These are phyloP conservation scores for Pristionchus japonicus DNA, from an alignment of 2,888 invertebrate species.

Conservation along the genomic window DNA sequence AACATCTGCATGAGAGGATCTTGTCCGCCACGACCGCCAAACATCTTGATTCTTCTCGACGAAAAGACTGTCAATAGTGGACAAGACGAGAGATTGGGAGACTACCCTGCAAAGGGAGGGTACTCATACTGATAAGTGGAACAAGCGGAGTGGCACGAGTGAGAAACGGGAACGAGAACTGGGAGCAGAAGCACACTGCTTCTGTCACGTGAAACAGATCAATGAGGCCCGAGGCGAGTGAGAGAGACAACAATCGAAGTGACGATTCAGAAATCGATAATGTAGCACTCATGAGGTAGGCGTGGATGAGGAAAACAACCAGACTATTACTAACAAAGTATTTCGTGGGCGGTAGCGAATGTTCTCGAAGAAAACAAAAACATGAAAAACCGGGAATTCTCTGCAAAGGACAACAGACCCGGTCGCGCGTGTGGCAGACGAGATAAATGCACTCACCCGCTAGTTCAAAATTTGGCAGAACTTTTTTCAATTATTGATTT, in stretches of 20 bases:
- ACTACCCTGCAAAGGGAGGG: neutral
- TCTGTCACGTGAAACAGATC: slow-evolving; percentile 26
- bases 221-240: neutral
- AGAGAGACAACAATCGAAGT: neutral
- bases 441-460: neutral
- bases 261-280: neutral
- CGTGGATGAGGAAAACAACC: neutral
- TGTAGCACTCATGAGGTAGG: neutral
- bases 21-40: slow-evolving; percentile 17
- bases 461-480: neutral
- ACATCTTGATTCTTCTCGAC: slow-evolving; percentile 12
- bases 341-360: neutral
- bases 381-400: neutral
- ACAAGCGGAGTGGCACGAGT: neutral
- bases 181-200: neutral
- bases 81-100: neutral
- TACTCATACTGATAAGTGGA: slow-evolving; percentile 32
- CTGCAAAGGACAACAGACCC: neutral
- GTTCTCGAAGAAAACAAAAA: slow-evolving; percentile 2
- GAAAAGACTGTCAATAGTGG: slow-evolving; percentile 1
- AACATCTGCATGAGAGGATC: slow-evolving; percentile 43
- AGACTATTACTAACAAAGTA: neutral
- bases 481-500: slow-evolving; percentile 8
- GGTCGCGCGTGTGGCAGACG: neutral
- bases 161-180: neutral